phyloP scores from a whole-genome alignment of 2,797 vertebrate species.

The Okamejei kenojei region DNA sequence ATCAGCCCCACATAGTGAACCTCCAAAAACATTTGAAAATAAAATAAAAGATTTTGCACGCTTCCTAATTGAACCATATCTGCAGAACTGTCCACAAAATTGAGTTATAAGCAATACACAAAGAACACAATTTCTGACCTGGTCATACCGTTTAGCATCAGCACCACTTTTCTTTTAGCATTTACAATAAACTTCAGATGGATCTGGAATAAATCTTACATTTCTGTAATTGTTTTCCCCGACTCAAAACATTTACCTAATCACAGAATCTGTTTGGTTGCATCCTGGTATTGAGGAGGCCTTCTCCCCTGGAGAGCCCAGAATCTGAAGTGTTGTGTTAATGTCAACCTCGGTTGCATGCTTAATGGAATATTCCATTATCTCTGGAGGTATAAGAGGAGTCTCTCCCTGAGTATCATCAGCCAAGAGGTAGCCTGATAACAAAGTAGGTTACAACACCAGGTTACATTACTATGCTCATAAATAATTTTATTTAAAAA shows the following conservation, averaged over 20 bases:
- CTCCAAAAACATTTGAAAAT: too few species aligned
- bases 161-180: background rate
- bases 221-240: too few species aligned
- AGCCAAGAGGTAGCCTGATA: slow-evolving; percentile 85
- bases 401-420: slow-evolving; percentile 98
- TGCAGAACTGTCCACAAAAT: too few species aligned
- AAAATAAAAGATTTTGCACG: too few species aligned
- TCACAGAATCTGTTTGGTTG: slow-evolving; percentile 95
- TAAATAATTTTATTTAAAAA: background rate
- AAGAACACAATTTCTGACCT: too few species aligned
- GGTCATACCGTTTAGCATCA: too few species aligned
- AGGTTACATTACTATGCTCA: background rate
- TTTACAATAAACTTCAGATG: background rate
- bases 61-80: too few species aligned
- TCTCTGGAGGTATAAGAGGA: slow-evolving; percentile 90
- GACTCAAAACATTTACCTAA: slow-evolving; percentile 69
- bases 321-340: slow-evolving; percentile 94
- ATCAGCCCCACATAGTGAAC: too few species aligned
- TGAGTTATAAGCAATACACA: too few species aligned
- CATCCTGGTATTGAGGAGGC: slow-evolving; percentile 95
- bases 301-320: slow-evolving; percentile 95
- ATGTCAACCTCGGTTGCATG: slow-evolving; percentile 96
- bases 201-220: background rate
- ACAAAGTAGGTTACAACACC: slow-evolving; percentile 44
- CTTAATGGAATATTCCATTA: slow-evolving; percentile 98